Base-by-base conservation (phyloP, 2,113 vertebrate species). In the Triplophysa dalaica region DNA sequence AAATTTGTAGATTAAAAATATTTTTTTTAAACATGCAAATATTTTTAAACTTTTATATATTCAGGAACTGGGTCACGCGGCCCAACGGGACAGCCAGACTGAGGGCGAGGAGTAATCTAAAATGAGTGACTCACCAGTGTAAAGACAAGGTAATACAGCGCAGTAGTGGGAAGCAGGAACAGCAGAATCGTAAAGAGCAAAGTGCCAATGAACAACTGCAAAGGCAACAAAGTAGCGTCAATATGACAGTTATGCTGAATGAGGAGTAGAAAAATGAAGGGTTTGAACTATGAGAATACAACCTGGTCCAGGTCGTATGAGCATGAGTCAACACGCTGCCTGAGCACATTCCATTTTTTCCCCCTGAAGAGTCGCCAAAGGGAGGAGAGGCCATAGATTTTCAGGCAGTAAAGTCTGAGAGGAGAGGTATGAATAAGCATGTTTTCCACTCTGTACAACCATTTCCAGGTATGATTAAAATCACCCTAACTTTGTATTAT, bases 241-340 rank as follows among this genome's bases (percentile, higher is more conserved):
- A 2, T 16, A 58, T 4, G 50, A 54, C 50, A 17, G 50, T 8
- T 10, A 19, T 21, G 50, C 16, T 68, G 5, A 65, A 73, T 61
- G 17, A 33, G 2, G 8, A 14, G 14, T 3, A 54, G n/a, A 41
- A 61, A 41, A 26, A 62, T 76, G 14, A 77, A 10, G 19, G 16
- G 41, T 60, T 14, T 64, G 8, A 11, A 24, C 16, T 41, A 21
- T 64, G 8, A 11, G n/a, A 45, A 8, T 4, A 45, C 8, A 88
- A 99, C 97, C 96, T 99, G 97, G 91, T 99, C 98, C 85, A 99
- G 84, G 87, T 99, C 96, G 0, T 99, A 99, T 83, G 95, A 97
- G 88, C 98, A 99, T 67, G 98, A 99, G 89, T 99, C 98, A 66
- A 99, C 98, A 0, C 97, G 91, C 90, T 98, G 96, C 52, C 96